These are phyloP conservation scores for Toxotes chatareus DNA, from an alignment of 2,113 vertebrate species.

Conservation along the genomic window DNA sequence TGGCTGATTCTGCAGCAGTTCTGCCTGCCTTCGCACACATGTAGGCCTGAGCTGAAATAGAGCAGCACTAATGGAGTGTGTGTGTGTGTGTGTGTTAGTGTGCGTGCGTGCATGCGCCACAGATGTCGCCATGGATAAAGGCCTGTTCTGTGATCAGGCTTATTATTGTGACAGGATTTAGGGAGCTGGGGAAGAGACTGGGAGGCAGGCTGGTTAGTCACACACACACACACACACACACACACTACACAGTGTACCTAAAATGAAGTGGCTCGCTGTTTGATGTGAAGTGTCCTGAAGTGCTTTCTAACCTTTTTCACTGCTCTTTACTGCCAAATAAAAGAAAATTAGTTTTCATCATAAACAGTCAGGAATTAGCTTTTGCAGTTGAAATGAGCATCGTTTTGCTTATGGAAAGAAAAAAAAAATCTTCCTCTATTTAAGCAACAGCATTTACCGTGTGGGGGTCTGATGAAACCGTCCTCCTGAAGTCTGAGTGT, in stretches of 20 bases:
- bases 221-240: background rate
- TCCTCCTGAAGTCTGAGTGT: background rate
- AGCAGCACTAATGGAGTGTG: constrained; percentile 72
- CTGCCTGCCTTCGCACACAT: constrained; percentile 47
- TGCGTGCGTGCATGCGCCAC: constrained; percentile 44
- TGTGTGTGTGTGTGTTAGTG: constrained; percentile 27
- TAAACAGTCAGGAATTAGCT: constrained; percentile 8
- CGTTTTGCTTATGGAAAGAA: background rate
- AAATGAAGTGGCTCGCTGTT: constrained; percentile 57
- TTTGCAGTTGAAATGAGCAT: background rate
- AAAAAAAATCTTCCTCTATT: background rate
- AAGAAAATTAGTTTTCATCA: constrained; percentile 19
- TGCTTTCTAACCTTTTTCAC: constrained; percentile 59
- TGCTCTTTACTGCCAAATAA: constrained; percentile 54
- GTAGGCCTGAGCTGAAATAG: constrained; percentile 67
- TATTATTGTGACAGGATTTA: constrained; percentile 81
- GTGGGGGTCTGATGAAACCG: background rate
- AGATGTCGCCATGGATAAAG: constrained; percentile 77
- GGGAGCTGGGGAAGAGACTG: constrained; percentile 58
- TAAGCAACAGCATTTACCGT: background rate
- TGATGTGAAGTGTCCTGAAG: constrained; percentile 64
- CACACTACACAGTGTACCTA: constrained; percentile 15
- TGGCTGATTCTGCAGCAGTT: constrained; percentile 57
- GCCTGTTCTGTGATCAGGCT: constrained; percentile 72
- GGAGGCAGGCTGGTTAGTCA: constrained; percentile 66